These are phyloP conservation scores for Ifrita kowaldi DNA, from an alignment of 2,113 vertebrate species.

Conservation along the genomic window DNA sequence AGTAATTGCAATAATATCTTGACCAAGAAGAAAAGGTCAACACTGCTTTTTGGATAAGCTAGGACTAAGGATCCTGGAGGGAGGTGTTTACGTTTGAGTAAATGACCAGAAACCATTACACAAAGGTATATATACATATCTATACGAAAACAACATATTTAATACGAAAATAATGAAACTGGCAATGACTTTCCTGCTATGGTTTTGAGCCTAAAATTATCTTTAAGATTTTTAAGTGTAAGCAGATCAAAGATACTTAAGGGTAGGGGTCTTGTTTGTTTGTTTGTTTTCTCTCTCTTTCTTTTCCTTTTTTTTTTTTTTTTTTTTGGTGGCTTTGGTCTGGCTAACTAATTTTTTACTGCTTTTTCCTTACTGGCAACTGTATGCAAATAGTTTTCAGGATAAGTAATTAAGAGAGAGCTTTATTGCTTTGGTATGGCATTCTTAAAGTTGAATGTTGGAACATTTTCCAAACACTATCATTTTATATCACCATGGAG, in stretches of 20 bases:
- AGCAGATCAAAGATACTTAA: not conserved
- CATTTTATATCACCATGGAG: fast-evolving
- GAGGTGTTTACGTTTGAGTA: not conserved
- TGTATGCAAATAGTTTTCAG: not conserved
- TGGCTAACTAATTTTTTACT: not conserved
- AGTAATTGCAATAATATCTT: not conserved
- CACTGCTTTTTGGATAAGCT: not conserved
- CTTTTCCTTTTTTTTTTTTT: too few species aligned
- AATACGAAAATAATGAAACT: not conserved
- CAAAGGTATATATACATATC: not conserved
- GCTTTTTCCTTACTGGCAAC: not conserved
- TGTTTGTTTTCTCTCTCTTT: too few species aligned
- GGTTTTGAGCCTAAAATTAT: not conserved
- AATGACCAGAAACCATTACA: not conserved
- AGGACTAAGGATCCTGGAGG: not conserved
- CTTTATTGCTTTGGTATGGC: not conserved
- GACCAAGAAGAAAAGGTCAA: not conserved
- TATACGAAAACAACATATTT: not conserved
- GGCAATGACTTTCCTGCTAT: not conserved
- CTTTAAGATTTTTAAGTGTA: not conserved
- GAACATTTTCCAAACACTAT: not conserved
- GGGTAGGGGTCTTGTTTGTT: fast-evolving
- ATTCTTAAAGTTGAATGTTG: not conserved
- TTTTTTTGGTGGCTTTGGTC: too few species aligned
- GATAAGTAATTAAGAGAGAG: not conserved